These are phyloP conservation scores for Chitala chitala DNA, from an alignment of 2,113 vertebrate species.

Conservation along the genomic window DNA sequence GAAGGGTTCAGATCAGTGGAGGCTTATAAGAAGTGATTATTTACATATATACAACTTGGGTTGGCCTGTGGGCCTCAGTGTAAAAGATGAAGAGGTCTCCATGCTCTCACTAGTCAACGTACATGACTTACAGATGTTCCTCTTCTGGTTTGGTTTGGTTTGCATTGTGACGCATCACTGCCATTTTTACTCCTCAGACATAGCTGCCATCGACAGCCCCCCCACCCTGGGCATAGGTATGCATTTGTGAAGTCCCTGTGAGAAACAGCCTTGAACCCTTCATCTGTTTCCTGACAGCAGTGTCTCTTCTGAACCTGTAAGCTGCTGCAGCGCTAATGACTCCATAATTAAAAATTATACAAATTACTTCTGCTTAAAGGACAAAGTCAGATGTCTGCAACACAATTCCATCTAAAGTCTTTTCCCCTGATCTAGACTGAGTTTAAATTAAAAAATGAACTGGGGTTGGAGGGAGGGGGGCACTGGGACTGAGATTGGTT, in stretches of 20 bases:
- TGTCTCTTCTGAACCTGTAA: constrained; percentile 22
- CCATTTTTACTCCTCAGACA: constrained; percentile 6
- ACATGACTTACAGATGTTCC: not conserved
- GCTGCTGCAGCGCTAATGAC: constrained; percentile 23
- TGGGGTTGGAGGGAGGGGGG: constrained; percentile 40
- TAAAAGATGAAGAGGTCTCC: not conserved
- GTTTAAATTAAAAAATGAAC: constrained; percentile 29
- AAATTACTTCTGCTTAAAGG: constrained; percentile 18
- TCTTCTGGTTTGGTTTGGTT: not conserved
- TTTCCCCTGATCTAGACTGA: constrained; percentile 17
- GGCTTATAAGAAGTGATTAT: constrained; percentile 1
- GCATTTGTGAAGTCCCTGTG: not conserved
- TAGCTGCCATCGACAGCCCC: constrained; percentile 11
- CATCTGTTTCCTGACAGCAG: not conserved
- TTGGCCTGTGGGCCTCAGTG: not conserved
- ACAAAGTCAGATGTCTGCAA: constrained; percentile 27
- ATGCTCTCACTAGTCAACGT: not conserved
- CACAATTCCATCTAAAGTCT: constrained; percentile 23
- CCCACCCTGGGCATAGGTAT: not conserved
- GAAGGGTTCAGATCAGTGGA: constrained; percentile 11
- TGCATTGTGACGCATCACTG: not conserved
- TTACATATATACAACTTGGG: constrained; percentile 16
- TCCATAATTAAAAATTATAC: constrained; percentile 34
- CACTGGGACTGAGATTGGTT: too few species aligned
- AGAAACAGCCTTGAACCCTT: not conserved